phyloP scores from a whole-genome alignment of 1,140 invertebrate species.

The Cyrtorhinus lividipennis region DNA sequence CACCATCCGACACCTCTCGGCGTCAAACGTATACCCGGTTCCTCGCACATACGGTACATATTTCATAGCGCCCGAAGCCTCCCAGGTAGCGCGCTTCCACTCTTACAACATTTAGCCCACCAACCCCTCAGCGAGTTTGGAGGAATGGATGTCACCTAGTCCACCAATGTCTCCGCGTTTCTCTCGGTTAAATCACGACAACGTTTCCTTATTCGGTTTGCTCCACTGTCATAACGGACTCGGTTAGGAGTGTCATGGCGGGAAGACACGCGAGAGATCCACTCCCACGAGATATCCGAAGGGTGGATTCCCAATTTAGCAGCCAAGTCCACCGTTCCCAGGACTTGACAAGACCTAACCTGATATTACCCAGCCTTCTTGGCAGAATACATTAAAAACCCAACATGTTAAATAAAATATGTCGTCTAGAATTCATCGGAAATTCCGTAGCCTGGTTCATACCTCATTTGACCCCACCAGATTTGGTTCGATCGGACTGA shows the following conservation, averaged over 20 bases:
- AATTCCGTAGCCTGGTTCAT: too few relatives aligned
- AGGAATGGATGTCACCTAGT: background rate
- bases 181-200: background rate
- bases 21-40: background rate
- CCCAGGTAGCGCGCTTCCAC: background rate
- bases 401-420: too few relatives aligned
- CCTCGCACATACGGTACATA: background rate
- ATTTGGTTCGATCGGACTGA: too few relatives aligned
- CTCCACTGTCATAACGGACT: background rate
- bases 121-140: too few relatives aligned
- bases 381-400: too few relatives aligned
- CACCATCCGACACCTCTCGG: background rate
- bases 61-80: background rate
- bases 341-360: too few relatives aligned
- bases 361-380: too few relatives aligned
- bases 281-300: background rate
- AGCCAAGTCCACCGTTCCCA: too few relatives aligned
- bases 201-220: background rate
- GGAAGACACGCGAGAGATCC: background rate
- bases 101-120: background rate
- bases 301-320: too few relatives aligned
- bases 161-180: background rate
- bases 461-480: too few relatives aligned
- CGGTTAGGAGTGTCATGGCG: background rate
- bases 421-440: too few relatives aligned